Evolutionary conservation across 37 sponge, comb jelly and placozoan genomes (phyloP), one percentile per base, ranked within the genome.

Genomic region (Theonella swinhoei): DNA sequence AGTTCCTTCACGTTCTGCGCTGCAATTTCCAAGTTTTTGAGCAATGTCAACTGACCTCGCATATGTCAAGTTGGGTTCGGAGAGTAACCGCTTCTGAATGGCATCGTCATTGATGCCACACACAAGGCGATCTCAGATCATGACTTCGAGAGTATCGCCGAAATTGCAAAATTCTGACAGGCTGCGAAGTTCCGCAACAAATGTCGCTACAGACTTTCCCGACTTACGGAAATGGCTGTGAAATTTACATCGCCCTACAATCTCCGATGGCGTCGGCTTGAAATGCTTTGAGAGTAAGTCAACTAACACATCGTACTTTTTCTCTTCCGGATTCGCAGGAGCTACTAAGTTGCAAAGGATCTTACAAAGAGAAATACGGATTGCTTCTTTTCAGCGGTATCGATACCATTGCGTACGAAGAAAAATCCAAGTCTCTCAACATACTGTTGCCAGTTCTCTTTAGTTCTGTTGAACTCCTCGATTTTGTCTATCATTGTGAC

Each of bases 111-210:
- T 68, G 33, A 84, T 47, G 7, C 62, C 87, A 63, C 87, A 86
- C 0, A 86, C 64, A 22, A 86, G 65, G 19, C 87, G 11, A 30
- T 86, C 87, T 2, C 80, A 34, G 32, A 86, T 28, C 80, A 86
- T 62, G 19, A 61, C 80, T 0, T 78, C 72, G 0, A 84, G 62
- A 32, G 37, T 8, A 5, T 54, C 70, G 7, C 77, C 70, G 39
- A 68, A 83, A 24, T 86, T 54, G 38, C 87, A 86, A 24, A 39
- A 61, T 30, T 78, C 65, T 1, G 80, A 29, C 35, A 86, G 34
- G 0, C 7, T 41, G 28, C 63, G 29, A 31, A 87, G 70, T n/a
- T 66, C 88, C 19, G 74, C 36, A 17, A 80, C 81, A 43, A 37
- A 87, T 5, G 67, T 41, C 0, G 88, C 81, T 17, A 87, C 60